A percentile compares a stretch with the other conserved stretches of the same genome.
phyloP scores from a whole-genome alignment of 2,113 vertebrate species.

The Cynocephalus volans region DNA sequence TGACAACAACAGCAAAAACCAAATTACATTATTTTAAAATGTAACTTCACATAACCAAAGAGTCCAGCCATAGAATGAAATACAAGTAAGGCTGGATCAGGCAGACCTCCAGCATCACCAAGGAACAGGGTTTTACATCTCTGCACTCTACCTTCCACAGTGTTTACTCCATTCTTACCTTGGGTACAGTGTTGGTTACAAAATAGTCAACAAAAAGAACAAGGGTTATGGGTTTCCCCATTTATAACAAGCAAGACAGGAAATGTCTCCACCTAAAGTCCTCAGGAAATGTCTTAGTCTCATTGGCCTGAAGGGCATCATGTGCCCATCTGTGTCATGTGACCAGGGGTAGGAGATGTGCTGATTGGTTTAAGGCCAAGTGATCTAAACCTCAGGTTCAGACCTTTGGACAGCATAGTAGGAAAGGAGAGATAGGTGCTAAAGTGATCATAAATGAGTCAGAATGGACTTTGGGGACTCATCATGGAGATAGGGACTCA shows the following conservation, averaged over 20 bases:
- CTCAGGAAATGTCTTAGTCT: neutral
- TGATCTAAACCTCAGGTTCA: neutral
- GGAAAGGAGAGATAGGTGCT: neutral
- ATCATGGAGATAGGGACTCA: neutral
- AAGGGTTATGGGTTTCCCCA: neutral
- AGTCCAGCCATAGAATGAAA: neutral
- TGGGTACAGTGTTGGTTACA: neutral
- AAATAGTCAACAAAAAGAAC: neutral
- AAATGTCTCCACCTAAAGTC: neutral
- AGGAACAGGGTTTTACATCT: fast-evolving
- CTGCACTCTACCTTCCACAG: neutral
- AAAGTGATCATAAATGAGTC: neutral
- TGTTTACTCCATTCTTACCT: neutral
- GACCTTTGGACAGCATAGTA: no score
- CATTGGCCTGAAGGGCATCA: neutral
- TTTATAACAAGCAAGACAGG: neutral
- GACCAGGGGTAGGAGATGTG: neutral
- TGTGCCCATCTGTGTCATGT: neutral
- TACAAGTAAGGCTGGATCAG: neutral
- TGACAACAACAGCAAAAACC: neutral
- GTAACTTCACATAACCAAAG: neutral
- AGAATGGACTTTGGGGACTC: neutral
- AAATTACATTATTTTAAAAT: neutral
- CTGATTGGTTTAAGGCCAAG: neutral
- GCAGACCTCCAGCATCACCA: neutral